A percentile compares a stretch with the other conserved stretches of the same genome.
phyloP scores from a whole-genome alignment of 35 echinoderm and acorn worm genomes.

The Lytechinus variegatus region DNA sequence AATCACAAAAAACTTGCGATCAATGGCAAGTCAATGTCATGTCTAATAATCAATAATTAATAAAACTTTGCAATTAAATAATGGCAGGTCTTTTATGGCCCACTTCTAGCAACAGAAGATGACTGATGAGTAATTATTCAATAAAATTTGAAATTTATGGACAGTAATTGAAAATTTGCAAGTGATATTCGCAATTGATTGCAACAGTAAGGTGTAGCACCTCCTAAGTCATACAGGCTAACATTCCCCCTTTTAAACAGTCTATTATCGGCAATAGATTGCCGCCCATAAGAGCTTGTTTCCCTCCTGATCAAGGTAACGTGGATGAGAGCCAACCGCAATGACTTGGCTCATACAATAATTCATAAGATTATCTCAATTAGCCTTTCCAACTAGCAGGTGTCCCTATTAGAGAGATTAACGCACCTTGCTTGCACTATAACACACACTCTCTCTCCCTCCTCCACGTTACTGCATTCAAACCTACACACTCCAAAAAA shows the following conservation, averaged over 20 bases:
- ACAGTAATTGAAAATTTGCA: too few relatives aligned
- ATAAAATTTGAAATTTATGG: too few relatives aligned
- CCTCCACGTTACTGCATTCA: not conserved
- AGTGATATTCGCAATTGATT: too few relatives aligned
- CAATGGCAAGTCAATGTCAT: too few relatives aligned
- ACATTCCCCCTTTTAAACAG: not conserved
- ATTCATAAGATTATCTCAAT: not conserved
- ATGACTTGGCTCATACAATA: conserved; percentile 18
- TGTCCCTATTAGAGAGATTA: not conserved
- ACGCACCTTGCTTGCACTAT: not conserved
- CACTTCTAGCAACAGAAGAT: too few relatives aligned
- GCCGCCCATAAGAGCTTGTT: not conserved
- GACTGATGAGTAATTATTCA: too few relatives aligned
- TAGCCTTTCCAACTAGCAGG: not conserved
- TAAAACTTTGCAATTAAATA: too few relatives aligned
- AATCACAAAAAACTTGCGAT: too few relatives aligned
- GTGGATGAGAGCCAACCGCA: not conserved
- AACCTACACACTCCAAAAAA: not conserved
- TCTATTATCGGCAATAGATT: not conserved
- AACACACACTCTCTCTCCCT: not conserved
- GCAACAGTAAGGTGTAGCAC: too few relatives aligned
- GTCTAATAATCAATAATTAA: too few relatives aligned
- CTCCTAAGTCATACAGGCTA: not conserved
- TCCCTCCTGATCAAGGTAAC: not conserved
- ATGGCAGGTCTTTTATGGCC: too few relatives aligned